Percentiles rank a stretch among this genome's conserved stretches.
These are phyloP conservation scores for Psix sp. DNA, from an alignment of 1,140 invertebrate genomes.

Conservation along the genomic window DNA sequence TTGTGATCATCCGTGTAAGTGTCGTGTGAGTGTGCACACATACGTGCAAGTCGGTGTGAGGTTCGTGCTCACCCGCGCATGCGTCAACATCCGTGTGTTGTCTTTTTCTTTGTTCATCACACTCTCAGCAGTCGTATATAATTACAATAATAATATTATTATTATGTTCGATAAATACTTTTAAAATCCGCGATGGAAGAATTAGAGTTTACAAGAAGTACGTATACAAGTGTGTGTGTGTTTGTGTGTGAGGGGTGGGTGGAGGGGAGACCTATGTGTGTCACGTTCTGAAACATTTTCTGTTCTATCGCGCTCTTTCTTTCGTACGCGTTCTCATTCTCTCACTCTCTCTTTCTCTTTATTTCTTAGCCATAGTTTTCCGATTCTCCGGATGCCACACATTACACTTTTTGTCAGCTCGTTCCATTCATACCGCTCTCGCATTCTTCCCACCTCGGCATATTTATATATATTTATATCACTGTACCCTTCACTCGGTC, in stretches of 20 bases:
- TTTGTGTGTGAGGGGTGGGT: conserved; percentile 29
- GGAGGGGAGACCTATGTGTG: conserved; percentile 24
- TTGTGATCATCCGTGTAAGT: conserved; percentile 65
- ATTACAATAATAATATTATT: conserved; percentile 77
- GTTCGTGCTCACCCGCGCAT: conserved; percentile 41
- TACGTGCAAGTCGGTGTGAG: conserved; percentile 18
- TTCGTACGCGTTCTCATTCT: no score
- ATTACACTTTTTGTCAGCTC: conserved; percentile 53
- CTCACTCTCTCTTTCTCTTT: no score
- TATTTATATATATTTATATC: conserved; percentile 57
- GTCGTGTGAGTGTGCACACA: conserved; percentile 31
- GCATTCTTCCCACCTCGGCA: conserved; percentile 56
- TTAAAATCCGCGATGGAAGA: conserved; percentile 78
- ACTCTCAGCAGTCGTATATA: conserved; percentile 76
- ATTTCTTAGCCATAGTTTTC: conserved; percentile 41
- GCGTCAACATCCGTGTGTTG: conserved; percentile 55
- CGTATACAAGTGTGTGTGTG: conserved; percentile 76
- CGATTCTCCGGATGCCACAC: conserved; percentile 47
- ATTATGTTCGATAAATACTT: conserved; percentile 77
- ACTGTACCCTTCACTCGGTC: conserved; percentile 37
- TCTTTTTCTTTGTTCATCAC: conserved; percentile 67
- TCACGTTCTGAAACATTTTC: conserved; percentile 46
- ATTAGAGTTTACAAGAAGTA: conserved; percentile 78
- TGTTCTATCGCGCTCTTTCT: no score
- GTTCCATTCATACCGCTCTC: conserved; percentile 49